These are phyloP conservation scores for Mohoua ochrocephala DNA, from an alignment of 2,113 vertebrate genomes.

Conservation along the genomic window DNA sequence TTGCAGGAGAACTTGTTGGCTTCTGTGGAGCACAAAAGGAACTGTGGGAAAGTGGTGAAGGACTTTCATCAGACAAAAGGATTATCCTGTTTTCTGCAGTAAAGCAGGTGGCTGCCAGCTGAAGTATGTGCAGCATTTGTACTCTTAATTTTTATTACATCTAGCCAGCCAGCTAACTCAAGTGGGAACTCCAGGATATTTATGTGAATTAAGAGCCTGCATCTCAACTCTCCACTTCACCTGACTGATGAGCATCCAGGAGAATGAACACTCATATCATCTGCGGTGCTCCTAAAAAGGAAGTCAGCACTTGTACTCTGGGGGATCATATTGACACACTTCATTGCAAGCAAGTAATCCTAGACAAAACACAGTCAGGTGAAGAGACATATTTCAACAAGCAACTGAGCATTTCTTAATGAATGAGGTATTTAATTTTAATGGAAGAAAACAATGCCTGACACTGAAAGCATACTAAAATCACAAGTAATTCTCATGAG, in stretches of 20 bases:
- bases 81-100: constrained; percentile 29
- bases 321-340: background rate
- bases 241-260: background rate
- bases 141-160: constrained; percentile 48
- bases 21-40: background rate
- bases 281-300: background rate
- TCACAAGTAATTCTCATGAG: background rate
- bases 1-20: background rate
- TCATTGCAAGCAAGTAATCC: background rate
- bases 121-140: constrained; percentile 30
- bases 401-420: background rate
- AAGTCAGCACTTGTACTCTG: background rate
- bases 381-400: background rate
- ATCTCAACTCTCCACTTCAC: background rate
- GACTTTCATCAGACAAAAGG: constrained; percentile 50
- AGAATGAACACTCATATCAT: background rate
- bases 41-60: constrained; percentile 55
- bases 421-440: background rate
- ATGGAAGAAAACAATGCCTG: background rate
- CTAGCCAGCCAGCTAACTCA: background rate
- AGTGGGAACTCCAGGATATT: constrained; percentile 14
- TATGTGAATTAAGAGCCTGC: background rate
- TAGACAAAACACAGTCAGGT: background rate
- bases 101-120: constrained; percentile 55
- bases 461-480: background rate